These are phyloP conservation scores for Dryadula phaetusa DNA, from an alignment of 2,888 invertebrate species.

Conservation along the genomic window DNA sequence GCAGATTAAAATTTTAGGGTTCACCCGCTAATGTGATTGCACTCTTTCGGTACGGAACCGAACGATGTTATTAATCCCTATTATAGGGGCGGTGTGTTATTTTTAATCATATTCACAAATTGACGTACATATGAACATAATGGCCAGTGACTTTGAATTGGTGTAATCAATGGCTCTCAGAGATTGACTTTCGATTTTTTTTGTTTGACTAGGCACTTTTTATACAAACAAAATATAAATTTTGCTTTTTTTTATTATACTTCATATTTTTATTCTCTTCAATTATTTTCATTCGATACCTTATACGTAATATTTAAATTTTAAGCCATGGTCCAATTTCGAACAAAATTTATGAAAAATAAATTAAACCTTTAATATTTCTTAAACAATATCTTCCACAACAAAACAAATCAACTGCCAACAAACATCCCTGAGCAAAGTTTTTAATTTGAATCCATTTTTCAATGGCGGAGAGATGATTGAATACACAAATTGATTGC, in stretches of 20 bases:
- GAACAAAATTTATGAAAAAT: background rate
- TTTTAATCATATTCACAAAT: conserved; percentile 74
- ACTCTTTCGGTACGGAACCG: conserved; percentile 71
- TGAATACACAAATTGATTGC: conserved; percentile 72
- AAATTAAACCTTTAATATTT: conserved; percentile 21
- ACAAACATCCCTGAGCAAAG: conserved; percentile 39
- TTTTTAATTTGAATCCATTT: conserved; percentile 50
- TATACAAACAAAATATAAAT: background rate
- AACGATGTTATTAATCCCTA: conserved; percentile 65
- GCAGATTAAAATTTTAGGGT: conserved; percentile 84
- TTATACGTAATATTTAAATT: background rate
- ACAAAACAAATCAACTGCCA: conserved; percentile 42
- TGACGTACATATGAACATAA: conserved; percentile 48
- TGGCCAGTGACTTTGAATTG: conserved; percentile 43
- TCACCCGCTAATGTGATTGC: conserved; percentile 84
- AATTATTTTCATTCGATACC: background rate
- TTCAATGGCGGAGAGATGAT: conserved; percentile 57
- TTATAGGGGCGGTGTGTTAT: conserved; percentile 75
- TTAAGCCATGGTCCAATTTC: background rate
- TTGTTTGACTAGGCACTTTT: background rate
- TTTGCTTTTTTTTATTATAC: background rate
- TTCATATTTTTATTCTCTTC: background rate
- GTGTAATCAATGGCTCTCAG: conserved; percentile 11
- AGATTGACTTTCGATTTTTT: conserved; percentile 3
- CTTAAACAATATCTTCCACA: conserved; percentile 32